Base-by-base conservation (phyloP, 1,140 invertebrate genomes). In the Lepidurus packardi region DNA sequence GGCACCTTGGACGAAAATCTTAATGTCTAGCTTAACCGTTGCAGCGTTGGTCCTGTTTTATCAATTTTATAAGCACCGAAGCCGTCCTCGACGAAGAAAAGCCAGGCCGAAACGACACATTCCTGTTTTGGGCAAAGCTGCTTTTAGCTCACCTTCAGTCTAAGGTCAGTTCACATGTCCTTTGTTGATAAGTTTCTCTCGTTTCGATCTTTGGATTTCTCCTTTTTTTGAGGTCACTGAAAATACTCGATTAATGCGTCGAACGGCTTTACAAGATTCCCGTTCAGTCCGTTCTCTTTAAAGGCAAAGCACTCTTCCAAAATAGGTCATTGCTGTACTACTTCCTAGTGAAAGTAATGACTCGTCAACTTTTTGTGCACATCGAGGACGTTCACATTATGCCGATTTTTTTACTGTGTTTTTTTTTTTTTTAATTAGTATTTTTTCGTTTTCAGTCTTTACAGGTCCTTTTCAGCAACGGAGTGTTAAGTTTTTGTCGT, bases 41-140 rank as follows among this genome's bases (percentile, higher is more conserved):
- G 78, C 73, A 21, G 78, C 73, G 3, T 43, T 78, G 7, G 41
- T 78, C 45, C 73, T 78, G 16, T 78, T 78, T 74, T 78, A 78
- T 45, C 78, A 78, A 74, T 75, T 78, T 42, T 78, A 78, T 45
- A 73, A 74, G 65, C 74, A 78, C 53, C 78, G 78, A 34, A 78
- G 24, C 73, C 34, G 73, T 44, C 78, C 78, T 11, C 76, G 76
- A 13, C 78, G 78, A 21, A 78, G 65, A 13, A 78, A 74, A 74
- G 16, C 53, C 4, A 65, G 53, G 53, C 53, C 53, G 53, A 65
- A 16, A 65, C 53, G 53, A 7, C 53, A 65, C 53, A 65, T 65
- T 65, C 53, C 53, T 65, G 53, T 65, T 65, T 16, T 21, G 6
- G 13, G 53, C 53, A 65, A 65, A 21, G 53, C 21, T 65, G n/a